A percentile compares a stretch with the other conserved stretches of the same genome.
These are phyloP conservation scores for Elephantulus edwardii DNA, from an alignment of 2,113 vertebrate genomes.

Conservation along the genomic window DNA sequence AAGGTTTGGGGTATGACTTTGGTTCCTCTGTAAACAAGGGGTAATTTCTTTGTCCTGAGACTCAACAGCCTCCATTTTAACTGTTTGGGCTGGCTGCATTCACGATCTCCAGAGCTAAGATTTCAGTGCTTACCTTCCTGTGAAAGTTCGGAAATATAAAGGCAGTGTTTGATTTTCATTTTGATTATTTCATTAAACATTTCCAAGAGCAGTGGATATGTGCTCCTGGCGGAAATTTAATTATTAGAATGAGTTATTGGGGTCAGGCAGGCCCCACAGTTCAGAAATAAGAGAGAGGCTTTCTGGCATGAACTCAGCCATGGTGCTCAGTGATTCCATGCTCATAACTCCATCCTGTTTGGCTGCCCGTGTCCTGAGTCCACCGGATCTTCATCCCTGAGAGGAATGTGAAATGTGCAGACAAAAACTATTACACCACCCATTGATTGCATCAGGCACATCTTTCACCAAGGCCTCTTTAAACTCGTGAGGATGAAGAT, in stretches of 20 bases:
- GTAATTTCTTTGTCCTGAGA: neutral
- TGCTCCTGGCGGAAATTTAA: neutral
- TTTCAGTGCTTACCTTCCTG: neutral
- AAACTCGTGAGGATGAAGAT: too few relatives aligned
- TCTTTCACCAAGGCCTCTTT: too few relatives aligned
- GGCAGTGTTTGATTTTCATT: slow-evolving; percentile 56
- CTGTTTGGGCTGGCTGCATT: neutral
- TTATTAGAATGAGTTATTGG: neutral
- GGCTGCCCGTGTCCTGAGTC: neutral
- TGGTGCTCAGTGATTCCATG: fast-evolving
- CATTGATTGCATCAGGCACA: too few relatives aligned
- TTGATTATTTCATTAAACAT: neutral
- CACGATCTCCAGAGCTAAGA: neutral
- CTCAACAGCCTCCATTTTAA: neutral
- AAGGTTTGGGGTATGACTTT: neutral
- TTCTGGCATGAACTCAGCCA: fast-evolving
- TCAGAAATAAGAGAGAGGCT: fast-evolving
- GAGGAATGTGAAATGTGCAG: too few relatives aligned
- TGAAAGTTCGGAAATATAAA: neutral
- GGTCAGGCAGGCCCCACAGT: neutral
- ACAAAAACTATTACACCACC: too few relatives aligned
- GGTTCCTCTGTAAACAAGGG: neutral
- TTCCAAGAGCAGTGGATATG: neutral
- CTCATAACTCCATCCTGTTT: neutral
- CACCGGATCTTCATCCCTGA: neutral